Percentiles rank a stretch among this genome's conserved stretches.
Evolutionary conservation across 1,140 invertebrate species (phyloP).

Genomic region (Drosophila tropicalis): DNA sequence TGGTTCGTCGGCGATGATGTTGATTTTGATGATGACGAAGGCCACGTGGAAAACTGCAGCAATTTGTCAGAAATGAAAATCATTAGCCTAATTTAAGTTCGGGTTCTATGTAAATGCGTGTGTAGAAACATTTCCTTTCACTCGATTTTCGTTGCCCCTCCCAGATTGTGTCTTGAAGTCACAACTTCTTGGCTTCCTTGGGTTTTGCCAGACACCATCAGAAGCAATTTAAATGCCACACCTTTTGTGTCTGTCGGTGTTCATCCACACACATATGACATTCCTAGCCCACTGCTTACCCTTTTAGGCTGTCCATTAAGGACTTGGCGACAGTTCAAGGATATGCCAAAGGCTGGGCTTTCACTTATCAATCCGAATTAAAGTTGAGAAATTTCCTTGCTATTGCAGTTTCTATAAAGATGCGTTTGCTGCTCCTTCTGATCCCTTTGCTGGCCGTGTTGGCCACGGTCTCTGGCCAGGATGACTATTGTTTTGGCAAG

Average conservation of each 20-base stretch:
- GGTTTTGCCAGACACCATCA: constrained; percentile 56
- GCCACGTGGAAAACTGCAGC: constrained; percentile 66
- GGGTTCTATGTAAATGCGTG: constrained; percentile 55
- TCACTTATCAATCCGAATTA: constrained; percentile 46
- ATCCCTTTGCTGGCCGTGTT: constrained; percentile 51
- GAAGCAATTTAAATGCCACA: constrained; percentile 79
- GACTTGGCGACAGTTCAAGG: constrained; percentile 68
- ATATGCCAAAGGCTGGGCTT: constrained; percentile 65
- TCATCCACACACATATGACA: constrained; percentile 65
- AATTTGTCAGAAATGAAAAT: constrained; percentile 69
- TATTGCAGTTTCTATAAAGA: constrained; percentile 34
- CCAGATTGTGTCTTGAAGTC: constrained; percentile 51
- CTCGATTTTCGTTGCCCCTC: constrained; percentile 42
- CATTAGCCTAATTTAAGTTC: constrained; percentile 72
- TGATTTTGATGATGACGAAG: constrained; percentile 48
- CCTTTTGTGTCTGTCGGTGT: constrained; percentile 45
- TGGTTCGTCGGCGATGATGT: not conserved
- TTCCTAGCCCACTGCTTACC: constrained; percentile 5
- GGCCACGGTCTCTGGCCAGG: constrained; percentile 46
- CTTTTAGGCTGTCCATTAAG: constrained; percentile 36
- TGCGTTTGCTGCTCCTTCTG: constrained; percentile 58
- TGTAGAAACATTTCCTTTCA: constrained; percentile 51
- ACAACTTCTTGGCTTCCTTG: constrained; percentile 38
- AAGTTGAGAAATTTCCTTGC: not conserved
- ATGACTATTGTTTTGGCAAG: constrained; percentile 85